Base-by-base conservation (phyloP, 2,888 invertebrate genomes). In the Tridacna crocea region DNA sequence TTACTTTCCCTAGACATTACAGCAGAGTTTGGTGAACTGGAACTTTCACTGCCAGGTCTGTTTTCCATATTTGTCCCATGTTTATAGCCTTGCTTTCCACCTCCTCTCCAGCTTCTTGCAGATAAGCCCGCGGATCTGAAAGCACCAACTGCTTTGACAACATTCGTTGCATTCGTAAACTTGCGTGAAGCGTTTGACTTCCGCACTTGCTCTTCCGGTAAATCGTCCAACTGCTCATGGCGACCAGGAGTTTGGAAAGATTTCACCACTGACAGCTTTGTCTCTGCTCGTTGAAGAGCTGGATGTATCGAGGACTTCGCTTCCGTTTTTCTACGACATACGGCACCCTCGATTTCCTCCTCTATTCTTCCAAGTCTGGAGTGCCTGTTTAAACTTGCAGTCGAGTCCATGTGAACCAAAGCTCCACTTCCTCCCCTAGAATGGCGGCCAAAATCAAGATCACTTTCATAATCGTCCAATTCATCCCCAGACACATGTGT, bases 371-470 rank as follows among this genome's bases (percentile, higher is more conserved):
- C 70, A 2, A 70, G 70, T 24, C 51, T 48, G 8, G 70, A 70
- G 24, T 70, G 70, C 22, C 70, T 22, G 17, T 70, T 48, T 22
- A 70, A 26, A 51, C 70, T 70, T 11, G 24, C 26, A 15, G 70
- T 51, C 10, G 70, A 70, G 51, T 70, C 70, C 70, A 70, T 70
- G 47, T 70, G 70, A 13, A 70, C 51, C 70, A 70, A 51, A 51
- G 24, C n/a, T 26, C 26, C 8, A 15, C 46, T 70, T 24, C 70
- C 70, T 26, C 46, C 65, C 19, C 17, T 0, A 51, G 70, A 70
- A 17, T 51, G 70, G 36, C 51, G 70, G 48, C 70, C 70, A 51
- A 70, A 6, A 26, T 70, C 70, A 70, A 70, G 51, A 51, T 70
- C 70, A 26, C 51, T 70, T 36, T 70, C 70, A 24, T 51, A 70